A percentile compares a stretch with the other conserved stretches of the same genome.
Evolutionary conservation across 2,797 vertebrate genomes (phyloP).

Genomic region (Poecile montanus): DNA sequence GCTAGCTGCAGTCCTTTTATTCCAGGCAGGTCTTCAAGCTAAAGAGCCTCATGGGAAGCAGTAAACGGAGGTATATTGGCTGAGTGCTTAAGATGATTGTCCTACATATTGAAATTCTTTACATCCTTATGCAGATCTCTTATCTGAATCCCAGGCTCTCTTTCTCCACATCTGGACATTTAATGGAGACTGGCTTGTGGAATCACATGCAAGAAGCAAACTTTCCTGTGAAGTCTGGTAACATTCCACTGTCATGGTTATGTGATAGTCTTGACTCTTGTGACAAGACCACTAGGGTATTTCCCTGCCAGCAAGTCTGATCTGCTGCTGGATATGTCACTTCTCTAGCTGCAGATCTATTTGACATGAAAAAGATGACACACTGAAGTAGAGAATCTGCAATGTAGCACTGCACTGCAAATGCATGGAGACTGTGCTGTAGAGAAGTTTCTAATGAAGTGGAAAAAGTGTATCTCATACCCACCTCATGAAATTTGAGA

Average conservation of each 20-base stretch:
- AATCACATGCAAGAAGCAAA: background rate
- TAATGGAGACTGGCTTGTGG: background rate
- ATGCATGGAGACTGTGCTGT: background rate
- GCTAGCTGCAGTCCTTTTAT: background rate
- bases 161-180: background rate
- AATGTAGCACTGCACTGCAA: background rate
- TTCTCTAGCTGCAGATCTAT: background rate
- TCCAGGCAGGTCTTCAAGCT: background rate
- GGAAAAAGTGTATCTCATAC: background rate
- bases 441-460: background rate
- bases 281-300: background rate
- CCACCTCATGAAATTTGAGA: background rate
- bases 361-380: background rate
- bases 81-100: background rate
- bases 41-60: background rate
- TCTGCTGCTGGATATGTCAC: background rate
- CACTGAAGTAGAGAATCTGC: background rate
- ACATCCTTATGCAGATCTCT: background rate
- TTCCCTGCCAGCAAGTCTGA: background rate
- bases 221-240: background rate
- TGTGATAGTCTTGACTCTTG: background rate
- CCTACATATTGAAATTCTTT: background rate
- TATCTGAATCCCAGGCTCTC: background rate
- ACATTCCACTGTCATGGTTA: background rate
- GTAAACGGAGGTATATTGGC: background rate